Conservation (phyloP, 2,888 invertebrate species). For the Psylliodes chrysocephalus region DNA sequence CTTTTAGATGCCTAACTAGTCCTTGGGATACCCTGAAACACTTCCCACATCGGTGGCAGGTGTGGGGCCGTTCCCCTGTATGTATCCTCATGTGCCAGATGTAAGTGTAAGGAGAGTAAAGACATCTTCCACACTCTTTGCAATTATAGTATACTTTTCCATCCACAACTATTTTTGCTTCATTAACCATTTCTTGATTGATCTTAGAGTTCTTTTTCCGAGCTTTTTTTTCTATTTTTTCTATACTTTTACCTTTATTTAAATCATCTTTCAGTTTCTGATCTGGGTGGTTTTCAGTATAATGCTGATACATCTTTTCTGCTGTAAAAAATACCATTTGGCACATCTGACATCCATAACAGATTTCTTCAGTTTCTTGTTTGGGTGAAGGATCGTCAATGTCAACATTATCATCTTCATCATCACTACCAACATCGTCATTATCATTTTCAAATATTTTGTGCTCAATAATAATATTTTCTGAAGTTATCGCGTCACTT, state of each 20-base stretch:
- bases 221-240: constrained; percentile 31
- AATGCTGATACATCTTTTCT: constrained; percentile 53
- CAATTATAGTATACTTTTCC: constrained; percentile 70
- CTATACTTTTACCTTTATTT: constrained; percentile 29
- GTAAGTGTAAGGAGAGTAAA: constrained; percentile 72
- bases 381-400: constrained; percentile 16
- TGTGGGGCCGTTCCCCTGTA: constrained; percentile 73
- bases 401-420: constrained; percentile 23
- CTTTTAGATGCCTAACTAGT: constrained; percentile 70
- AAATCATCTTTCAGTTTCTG: constrained; percentile 27
- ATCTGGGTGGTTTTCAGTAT: constrained; percentile 52
- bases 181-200: constrained; percentile 63
- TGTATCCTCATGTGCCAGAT: constrained; percentile 73
- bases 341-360: constrained; percentile 55
- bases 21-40: constrained; percentile 75
- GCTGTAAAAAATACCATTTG: constrained; percentile 52
- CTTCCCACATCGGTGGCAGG: constrained; percentile 75
- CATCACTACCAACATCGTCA: constrained; percentile 27
- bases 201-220: constrained; percentile 55
- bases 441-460: constrained; percentile 12
- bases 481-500: background rate
- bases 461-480: constrained; percentile 5
- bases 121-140: constrained; percentile 68
- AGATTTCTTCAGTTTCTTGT: constrained; percentile 36
- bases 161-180: constrained; percentile 63